Evolutionary conservation across 2,113 vertebrate species (phyloP), one percentile per base, ranked within the genome.

Genomic region (Rissa tridactyla): DNA sequence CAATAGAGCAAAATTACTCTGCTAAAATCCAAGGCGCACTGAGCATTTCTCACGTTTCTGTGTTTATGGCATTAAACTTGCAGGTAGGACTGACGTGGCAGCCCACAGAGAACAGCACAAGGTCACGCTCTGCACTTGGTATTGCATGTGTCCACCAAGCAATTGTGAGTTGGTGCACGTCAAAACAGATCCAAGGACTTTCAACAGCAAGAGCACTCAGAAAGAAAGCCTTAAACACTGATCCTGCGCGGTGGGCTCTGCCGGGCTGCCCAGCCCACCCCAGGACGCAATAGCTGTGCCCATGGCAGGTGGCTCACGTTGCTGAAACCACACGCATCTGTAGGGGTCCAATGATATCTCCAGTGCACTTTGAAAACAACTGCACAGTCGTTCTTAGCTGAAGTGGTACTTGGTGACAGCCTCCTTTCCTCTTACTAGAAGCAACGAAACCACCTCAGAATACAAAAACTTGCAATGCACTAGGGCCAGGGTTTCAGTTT

Each of bases 81-180:
- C 65, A 64, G 46, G 44, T 9, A 44, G 70, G 64, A 54, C 13
- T 42, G 16, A 29, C 1, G 1, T 0, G 1, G 14, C 60, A 81
- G 52, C 40, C 42, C 44, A 10, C 46, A 52, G 32, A 51, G 65
- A 68, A 40, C 15, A 57, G 62, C 22, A 17, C 29, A 23, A 52
- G 27, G 46, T 69, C 65, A 55, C 1, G 1, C 27, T 19, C 70
- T 51, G 46, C 46, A 15, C 38, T 49, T 38, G 20, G 11, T 17
- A 46, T 13, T 3, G 0, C 10, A 22, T 1, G 3, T 10, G 11
- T 49, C 36, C 44, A 26, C 27, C 30, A 32, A 58, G 46, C 60
- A 60, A n/a, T 3, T 8, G 17, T 10, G 51, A 73, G 51, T 4
- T 30, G 9, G 17, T 23, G 32, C 54, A 44, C 0, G 0, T 27